These are phyloP conservation scores for Hirtodrosophila duncani DNA, from an alignment of 2,888 invertebrate genomes.

Conservation along the genomic window DNA sequence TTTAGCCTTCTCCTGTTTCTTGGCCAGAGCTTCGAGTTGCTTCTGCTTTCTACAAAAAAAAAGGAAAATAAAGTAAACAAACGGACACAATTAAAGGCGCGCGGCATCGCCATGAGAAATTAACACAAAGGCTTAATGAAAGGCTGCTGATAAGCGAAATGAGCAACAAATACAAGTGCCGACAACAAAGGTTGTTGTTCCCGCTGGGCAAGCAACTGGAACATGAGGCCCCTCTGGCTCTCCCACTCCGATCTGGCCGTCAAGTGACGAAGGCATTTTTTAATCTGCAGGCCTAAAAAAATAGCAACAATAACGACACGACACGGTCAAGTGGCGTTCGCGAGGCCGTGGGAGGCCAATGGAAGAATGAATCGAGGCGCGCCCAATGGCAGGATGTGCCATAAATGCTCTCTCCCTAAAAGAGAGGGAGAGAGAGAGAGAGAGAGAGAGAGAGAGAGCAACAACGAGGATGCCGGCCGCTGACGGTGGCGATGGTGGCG, in stretches of 20 bases:
- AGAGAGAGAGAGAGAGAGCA: slow-evolving; percentile 27
- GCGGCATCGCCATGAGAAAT: slow-evolving; percentile 57
- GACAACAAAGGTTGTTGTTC: slow-evolving; percentile 39
- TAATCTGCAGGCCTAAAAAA: slow-evolving; percentile 46
- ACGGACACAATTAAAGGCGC: slow-evolving; percentile 55
- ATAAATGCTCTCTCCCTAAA: slow-evolving; percentile 64
- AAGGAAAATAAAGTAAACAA: slow-evolving; percentile 37
- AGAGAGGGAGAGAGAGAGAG: slow-evolving; percentile 37
- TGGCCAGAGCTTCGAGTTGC: slow-evolving; percentile 45
- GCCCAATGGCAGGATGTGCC: slow-evolving; percentile 64
- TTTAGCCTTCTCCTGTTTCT: slow-evolving; percentile 48
- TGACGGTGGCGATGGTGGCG: slow-evolving; percentile 44
- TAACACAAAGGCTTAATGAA: slow-evolving; percentile 75
- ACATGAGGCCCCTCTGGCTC: slow-evolving; percentile 19
- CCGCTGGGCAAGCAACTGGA: slow-evolving; percentile 14
- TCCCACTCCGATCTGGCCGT: slow-evolving; percentile 20
- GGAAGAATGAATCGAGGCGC: slow-evolving; percentile 47
- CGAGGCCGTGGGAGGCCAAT: slow-evolving; percentile 36
- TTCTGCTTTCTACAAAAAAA: slow-evolving; percentile 45
- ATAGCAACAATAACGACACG: slow-evolving; percentile 16
- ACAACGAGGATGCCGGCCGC: slow-evolving; percentile 7
- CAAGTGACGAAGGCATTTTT: slow-evolving; percentile 56
- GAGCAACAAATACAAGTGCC: slow-evolving; percentile 49
- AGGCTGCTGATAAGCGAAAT: slow-evolving; percentile 73
- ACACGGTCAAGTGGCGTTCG: slow-evolving; percentile 58